Percentiles rank a stretch among this genome's conserved stretches.
phyloP scores from a whole-genome alignment of 2,113 vertebrate genomes.

The Damaliscus lunatus region DNA sequence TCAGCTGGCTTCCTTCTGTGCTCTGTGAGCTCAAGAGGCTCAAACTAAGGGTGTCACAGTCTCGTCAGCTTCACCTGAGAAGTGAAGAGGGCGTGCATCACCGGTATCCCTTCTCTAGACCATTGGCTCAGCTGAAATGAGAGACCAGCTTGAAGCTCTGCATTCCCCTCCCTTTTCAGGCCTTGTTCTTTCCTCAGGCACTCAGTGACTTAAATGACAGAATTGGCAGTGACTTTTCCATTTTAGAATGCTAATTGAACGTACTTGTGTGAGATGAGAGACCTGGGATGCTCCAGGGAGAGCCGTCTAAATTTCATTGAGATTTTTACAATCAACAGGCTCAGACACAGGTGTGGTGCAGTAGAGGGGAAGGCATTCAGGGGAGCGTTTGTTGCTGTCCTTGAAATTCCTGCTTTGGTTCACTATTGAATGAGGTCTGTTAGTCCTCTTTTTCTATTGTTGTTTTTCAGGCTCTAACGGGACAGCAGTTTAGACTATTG shows the following conservation, averaged over 20 bases:
- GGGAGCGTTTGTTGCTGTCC: background rate
- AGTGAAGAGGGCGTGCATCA: background rate
- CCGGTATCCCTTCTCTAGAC: background rate
- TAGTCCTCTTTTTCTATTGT: background rate
- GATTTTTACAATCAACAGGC: background rate
- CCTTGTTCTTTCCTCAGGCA: background rate
- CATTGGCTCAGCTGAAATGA: background rate
- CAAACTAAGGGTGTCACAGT: background rate
- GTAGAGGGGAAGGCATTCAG: background rate
- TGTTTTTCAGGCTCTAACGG: background rate
- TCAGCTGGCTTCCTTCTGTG: background rate
- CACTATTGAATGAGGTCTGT: background rate
- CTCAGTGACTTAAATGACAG: conserved; percentile 49
- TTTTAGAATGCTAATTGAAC: conserved; percentile 49
- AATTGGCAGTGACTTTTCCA: conserved; percentile 45
- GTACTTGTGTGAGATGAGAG: background rate
- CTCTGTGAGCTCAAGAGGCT: background rate
- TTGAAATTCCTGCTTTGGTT: background rate
- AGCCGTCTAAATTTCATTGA: background rate
- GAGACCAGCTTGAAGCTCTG: background rate
- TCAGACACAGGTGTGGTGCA: background rate
- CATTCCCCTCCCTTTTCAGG: background rate
- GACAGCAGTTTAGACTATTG: background rate
- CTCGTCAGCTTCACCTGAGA: background rate
- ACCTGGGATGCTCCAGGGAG: background rate